Evolutionary conservation across 2,797 vertebrate species (phyloP).

Genomic region (Echiichthys vipera): DNA sequence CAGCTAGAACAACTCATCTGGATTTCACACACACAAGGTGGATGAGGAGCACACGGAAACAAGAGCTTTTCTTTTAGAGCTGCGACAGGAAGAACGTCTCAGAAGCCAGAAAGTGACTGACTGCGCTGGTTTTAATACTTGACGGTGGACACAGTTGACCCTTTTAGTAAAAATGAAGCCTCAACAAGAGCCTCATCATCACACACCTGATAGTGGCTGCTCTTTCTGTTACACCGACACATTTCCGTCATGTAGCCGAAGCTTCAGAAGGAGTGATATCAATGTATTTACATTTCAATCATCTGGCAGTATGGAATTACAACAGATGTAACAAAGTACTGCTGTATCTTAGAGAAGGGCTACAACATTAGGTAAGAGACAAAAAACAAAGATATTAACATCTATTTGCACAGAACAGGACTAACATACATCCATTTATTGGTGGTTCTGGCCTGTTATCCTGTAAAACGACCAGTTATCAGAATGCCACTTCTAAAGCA

Average conservation of each 20-base stretch:
- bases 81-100: not conserved
- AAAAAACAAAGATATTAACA: not conserved
- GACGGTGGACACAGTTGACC: no score
- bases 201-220: not conserved
- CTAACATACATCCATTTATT: not conserved
- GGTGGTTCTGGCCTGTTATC: no score
- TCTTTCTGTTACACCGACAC: not conserved
- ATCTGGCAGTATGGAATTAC: not conserved
- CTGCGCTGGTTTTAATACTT: not conserved
- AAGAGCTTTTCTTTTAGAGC: not conserved
- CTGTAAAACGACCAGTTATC: not conserved
- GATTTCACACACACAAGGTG: not conserved
- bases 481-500: not conserved
- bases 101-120: not conserved
- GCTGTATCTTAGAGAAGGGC: not conserved
- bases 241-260: not conserved
- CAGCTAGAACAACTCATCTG: slow-evolving; percentile 2
- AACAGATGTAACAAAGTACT: no score
- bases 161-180: not conserved
- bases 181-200: not conserved
- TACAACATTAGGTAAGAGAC: not conserved
- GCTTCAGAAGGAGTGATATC: not conserved
- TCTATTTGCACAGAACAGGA: not conserved
- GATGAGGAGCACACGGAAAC: not conserved
- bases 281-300: not conserved